Conservation (phyloP, 2,888 invertebrate species). For the Tethea ocularis region DNA sequence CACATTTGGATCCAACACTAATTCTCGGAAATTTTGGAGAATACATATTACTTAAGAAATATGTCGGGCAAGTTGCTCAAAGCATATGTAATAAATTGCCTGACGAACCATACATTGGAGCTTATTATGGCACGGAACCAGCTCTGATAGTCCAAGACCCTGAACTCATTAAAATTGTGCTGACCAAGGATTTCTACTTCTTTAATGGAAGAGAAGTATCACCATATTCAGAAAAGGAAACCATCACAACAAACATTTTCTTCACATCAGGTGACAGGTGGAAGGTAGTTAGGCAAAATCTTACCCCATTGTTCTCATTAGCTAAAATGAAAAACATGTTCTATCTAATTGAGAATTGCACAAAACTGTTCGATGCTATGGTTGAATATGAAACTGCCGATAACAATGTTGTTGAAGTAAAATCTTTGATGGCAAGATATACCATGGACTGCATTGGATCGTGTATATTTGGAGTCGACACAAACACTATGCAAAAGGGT, state of each 20-base stretch:
- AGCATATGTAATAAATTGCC: constrained; percentile 27
- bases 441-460: constrained; percentile 21
- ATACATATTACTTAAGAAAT: constrained; percentile 20
- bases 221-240: constrained; percentile 17
- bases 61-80: constrained; percentile 17
- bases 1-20: constrained; percentile 22
- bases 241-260: constrained; percentile 12
- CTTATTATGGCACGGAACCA: constrained; percentile 32
- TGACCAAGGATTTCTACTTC: constrained; percentile 34
- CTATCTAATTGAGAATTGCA: constrained; percentile 32
- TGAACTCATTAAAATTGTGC: constrained; percentile 28
- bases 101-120: constrained; percentile 29
- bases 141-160: constrained; percentile 31
- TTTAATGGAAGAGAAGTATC: constrained; percentile 31
- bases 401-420: constrained; percentile 15
- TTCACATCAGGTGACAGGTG: constrained; percentile 20
- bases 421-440: constrained; percentile 16
- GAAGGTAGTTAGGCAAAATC: constrained; percentile 32
- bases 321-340: constrained; percentile 34
- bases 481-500: constrained; percentile 16
- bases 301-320: constrained; percentile 32
- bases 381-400: constrained; percentile 14
- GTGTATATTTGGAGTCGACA: constrained; percentile 19
- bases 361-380: constrained; percentile 20
- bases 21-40: constrained; percentile 28